Evolutionary conservation across 2,888 invertebrate species (phyloP).

Genomic region (Mimachlamys varia): DNA sequence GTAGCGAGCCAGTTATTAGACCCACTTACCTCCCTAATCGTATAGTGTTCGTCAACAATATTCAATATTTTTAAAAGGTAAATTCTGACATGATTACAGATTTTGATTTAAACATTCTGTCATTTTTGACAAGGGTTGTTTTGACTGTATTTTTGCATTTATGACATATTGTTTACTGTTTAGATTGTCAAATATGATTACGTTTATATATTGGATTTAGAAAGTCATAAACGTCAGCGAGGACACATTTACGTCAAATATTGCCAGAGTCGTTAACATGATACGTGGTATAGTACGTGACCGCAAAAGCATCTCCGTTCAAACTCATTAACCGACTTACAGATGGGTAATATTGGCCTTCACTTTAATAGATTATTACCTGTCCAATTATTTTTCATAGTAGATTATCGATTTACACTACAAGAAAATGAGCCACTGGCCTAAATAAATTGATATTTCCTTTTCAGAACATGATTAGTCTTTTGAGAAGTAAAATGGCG

Average conservation of each 20-base stretch:
- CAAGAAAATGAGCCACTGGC: no score
- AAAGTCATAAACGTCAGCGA: neutral
- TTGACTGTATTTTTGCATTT: neutral
- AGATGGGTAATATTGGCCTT: neutral
- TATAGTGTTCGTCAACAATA: neutral
- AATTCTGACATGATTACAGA: neutral
- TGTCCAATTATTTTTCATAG: neutral
- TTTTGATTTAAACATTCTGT: conserved; percentile 22
- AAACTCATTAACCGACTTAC: neutral
- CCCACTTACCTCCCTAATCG: neutral
- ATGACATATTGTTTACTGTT: neutral
- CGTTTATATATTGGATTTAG: neutral
- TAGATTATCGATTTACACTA: no score
- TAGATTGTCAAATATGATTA: neutral
- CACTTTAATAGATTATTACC: neutral
- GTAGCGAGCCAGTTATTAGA: neutral
- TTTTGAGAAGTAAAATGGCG: no score
- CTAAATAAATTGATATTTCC: no score
- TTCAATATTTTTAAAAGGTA: neutral
- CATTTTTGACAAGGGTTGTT: conserved; percentile 1
- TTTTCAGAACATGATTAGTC: no score
- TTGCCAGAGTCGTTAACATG: neutral
- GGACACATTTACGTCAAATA: neutral
- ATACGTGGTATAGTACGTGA: neutral
- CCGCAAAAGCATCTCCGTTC: neutral